phyloP scores from a whole-genome alignment of 2,797 vertebrate species.

The Ptychadena robeensis region DNA sequence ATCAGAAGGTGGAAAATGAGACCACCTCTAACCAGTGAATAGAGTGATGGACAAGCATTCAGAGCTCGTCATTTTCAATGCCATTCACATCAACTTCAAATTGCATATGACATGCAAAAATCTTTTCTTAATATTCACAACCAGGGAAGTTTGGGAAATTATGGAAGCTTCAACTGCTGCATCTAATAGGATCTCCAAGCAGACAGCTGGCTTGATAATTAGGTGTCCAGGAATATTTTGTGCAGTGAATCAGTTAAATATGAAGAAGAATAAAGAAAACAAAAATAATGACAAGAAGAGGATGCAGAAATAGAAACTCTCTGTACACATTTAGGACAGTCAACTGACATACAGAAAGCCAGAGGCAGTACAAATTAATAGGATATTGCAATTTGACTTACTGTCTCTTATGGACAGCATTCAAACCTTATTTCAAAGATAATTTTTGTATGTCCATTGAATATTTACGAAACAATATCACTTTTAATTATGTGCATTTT shows the following conservation, averaged over 20 bases:
- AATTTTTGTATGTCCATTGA: neutral
- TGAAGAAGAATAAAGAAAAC: constrained; percentile 73
- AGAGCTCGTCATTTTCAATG: constrained; percentile 90
- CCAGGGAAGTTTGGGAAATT: constrained; percentile 90
- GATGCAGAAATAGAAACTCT: constrained; percentile 76
- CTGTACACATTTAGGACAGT: constrained; percentile 71
- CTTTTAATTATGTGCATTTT: neutral
- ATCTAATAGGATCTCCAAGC: constrained; percentile 95
- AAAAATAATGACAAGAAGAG: constrained; percentile 81
- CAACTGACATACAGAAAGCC: constrained; percentile 62
- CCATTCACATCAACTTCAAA: constrained; percentile 84
- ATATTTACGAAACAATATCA: neutral
- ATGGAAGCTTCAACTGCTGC: constrained; percentile 90
- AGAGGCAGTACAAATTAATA: constrained; percentile 50
- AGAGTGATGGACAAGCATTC: constrained; percentile 99
- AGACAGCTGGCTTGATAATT: constrained; percentile 97
- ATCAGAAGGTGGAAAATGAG: constrained; percentile 96
- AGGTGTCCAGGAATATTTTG: constrained; percentile 92
- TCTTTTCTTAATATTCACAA: constrained; percentile 99
- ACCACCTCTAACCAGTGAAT: constrained; percentile 99
- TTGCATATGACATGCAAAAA: constrained; percentile 97
- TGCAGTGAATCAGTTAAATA: constrained; percentile 83
- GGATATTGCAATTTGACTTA: constrained; percentile 20
- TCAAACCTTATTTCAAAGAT: constrained; percentile 1
- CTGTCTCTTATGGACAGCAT: constrained; percentile 29